phyloP scores from a whole-genome alignment of 2,113 vertebrate species.

The Atherinomorus stipes region DNA sequence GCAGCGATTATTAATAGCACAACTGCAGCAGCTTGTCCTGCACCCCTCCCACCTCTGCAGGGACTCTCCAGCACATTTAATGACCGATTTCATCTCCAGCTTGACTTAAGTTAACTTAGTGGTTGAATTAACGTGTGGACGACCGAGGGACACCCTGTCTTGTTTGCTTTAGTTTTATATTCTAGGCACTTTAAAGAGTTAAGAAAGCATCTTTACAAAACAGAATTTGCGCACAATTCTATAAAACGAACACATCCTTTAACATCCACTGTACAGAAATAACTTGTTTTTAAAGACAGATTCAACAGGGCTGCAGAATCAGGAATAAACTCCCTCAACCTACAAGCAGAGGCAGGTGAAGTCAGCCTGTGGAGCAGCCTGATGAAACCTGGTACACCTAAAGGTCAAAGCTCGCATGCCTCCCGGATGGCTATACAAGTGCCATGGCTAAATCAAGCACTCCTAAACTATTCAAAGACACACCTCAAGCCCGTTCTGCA shows the following conservation, averaged over 20 bases:
- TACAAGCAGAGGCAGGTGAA: background rate
- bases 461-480: conserved; percentile 51
- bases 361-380: conserved; percentile 2
- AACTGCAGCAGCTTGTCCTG: background rate
- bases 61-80: background rate
- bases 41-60: conserved; percentile 6
- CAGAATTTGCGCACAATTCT: background rate
- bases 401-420: conserved; percentile 63
- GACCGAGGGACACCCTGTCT: background rate
- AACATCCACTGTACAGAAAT: no score
- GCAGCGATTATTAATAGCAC: conserved; percentile 60
- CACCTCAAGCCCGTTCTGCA: conserved; percentile 33
- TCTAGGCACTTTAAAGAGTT: background rate
- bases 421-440: conserved; percentile 19
- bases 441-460: conserved; percentile 60
- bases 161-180: background rate
- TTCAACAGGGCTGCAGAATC: background rate
- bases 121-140: background rate
- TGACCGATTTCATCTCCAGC: conserved; percentile 19
- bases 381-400: conserved; percentile 40
- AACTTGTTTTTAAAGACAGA: background rate
- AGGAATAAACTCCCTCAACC: conserved; percentile 1
- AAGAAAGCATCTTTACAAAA: background rate
- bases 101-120: background rate
- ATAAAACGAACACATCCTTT: background rate